Conservation (phyloP, 2,888 invertebrate species). For the Ornithoptera priamus region DNA sequence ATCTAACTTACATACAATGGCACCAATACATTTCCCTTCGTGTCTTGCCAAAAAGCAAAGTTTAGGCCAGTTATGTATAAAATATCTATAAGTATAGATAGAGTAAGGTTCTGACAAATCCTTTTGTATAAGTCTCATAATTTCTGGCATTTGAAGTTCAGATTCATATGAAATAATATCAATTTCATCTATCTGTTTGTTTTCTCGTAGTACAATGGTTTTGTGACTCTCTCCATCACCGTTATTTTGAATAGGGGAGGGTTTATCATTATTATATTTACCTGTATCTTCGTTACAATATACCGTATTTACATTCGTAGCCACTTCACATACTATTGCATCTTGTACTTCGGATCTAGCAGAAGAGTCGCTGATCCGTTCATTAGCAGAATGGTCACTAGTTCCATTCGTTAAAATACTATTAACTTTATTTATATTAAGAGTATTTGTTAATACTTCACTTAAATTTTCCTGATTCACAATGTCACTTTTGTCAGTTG, state of each 20-base stretch:
- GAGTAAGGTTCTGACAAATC: constrained; percentile 99
- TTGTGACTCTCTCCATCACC: constrained; percentile 49
- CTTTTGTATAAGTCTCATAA: constrained; percentile 99
- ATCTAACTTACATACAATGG: constrained; percentile 99
- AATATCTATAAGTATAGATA: constrained; percentile 99
- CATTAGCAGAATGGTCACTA: constrained; percentile 61
- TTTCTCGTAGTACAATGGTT: constrained; percentile 40
- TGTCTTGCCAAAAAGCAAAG: constrained; percentile 97
- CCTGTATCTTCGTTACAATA: constrained; percentile 52
- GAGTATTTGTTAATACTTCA: constrained; percentile 67
- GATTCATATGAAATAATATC: constrained; percentile 87
- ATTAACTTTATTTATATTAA: constrained; percentile 68
- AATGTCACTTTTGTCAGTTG: constrained; percentile 60
- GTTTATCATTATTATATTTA: constrained; percentile 28
- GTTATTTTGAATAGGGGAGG: constrained; percentile 30
- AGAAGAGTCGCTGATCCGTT: constrained; percentile 48
- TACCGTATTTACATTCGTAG: constrained; percentile 68
- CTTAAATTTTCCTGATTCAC: constrained; percentile 62
- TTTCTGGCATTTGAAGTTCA: constrained; percentile 98
- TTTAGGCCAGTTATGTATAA: constrained; percentile 99
- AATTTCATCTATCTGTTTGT: constrained; percentile 56
- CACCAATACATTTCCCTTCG: constrained; percentile 94
- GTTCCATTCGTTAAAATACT: constrained; percentile 73
- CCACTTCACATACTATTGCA: constrained; percentile 45
- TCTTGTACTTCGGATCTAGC: constrained; percentile 49